Conservation (phyloP, 53 echinoderm and acorn worm species). For the Holothuria scabra region DNA sequence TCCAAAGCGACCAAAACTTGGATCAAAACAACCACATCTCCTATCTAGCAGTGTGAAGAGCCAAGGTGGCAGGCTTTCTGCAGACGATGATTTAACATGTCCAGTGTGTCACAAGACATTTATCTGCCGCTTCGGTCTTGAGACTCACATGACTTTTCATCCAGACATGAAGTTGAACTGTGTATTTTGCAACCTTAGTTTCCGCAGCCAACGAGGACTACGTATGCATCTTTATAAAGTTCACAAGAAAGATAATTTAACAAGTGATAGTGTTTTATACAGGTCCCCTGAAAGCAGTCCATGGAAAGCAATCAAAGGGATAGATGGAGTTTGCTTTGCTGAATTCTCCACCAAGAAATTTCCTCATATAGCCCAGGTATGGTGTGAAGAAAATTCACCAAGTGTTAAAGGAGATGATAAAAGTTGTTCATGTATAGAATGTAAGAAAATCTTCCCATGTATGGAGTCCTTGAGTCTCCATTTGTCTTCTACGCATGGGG, state of each 20-base stretch:
- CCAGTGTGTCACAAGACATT: slow-evolving; percentile 92
- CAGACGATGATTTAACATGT: slow-evolving; percentile 72
- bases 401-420: slow-evolving; percentile 55
- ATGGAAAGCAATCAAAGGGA: slow-evolving; percentile 62
- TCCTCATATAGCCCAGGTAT: slow-evolving; percentile 88
- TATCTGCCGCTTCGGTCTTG: slow-evolving; percentile 84
- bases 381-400: slow-evolving; percentile 92
- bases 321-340: slow-evolving; percentile 80
- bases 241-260: slow-evolving; percentile 68
- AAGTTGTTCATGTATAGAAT: slow-evolving; percentile 62
- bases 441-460: slow-evolving; percentile 93
- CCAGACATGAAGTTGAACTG: slow-evolving; percentile 83
- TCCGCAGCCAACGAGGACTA: slow-evolving; percentile 88
- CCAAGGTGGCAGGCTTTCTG: not conserved
- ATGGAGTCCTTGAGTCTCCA: slow-evolving; percentile 81
- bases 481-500: slow-evolving; percentile 4
- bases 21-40: slow-evolving; percentile 16
- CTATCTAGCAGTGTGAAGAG: not conserved
- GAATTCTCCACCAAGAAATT: slow-evolving; percentile 94
- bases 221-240: slow-evolving; percentile 97
- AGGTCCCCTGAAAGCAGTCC: not conserved
- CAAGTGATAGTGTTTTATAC: not conserved
- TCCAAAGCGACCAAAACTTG: slow-evolving; percentile 41
- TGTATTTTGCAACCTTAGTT: slow-evolving; percentile 73
- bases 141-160: slow-evolving; percentile 93